Base-by-base conservation (phyloP, 2,888 invertebrate genomes). In the Acanthosoma haemorrhoidale region DNA sequence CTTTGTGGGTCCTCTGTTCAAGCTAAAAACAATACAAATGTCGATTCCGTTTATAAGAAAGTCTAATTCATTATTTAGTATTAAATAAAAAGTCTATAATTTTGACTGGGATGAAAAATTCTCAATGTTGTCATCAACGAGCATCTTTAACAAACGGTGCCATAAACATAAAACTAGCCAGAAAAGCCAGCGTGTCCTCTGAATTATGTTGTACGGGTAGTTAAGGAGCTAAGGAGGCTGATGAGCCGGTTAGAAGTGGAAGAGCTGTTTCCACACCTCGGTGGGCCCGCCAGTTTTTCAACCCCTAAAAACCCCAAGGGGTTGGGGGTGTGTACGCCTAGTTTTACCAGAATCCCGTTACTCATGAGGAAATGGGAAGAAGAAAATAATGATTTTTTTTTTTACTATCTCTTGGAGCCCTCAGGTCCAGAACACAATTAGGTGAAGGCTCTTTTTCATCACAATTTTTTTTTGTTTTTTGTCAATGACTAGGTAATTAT, bases 331-430 rank as follows among this genome's bases (percentile, higher is more conserved):
- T 60, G 60, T 36, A 34, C 60, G 16, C 60, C 60, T 34, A 31
- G 60, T 60, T 60, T 34, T 60, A 60, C 60, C 60, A 60, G 60
- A 60, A 60, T 34, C 32, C 60, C 60, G 60, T 60, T 60, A 60
- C 36, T 60, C 60, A 60, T 60, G 60, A 60, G 60, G 60, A 60
- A 36, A 36, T 60, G 60, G 34, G 36, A 60, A 18, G 34, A 60
- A 60, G 60, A 60, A 60, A 60, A 60, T 60, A 60, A 60, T 60
- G 36, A 59, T 32, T 59, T 15, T 32, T 32, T 32, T 32, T 36
- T 60, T 60, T 58, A n/a, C 25, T 60, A 34, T 15, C 34, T 32
- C 31, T 4, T 11, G 32, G 4, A 31, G 36, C 36, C 36, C 36
- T 18, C 36, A 31, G 36, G 60, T 11, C 31, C 60, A n/a, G 34